Percentiles rank a stretch among this genome's conserved stretches.
Conservation (phyloP, 2,113 vertebrate genomes). For the Cyphomyrus plagiostoma region DNA sequence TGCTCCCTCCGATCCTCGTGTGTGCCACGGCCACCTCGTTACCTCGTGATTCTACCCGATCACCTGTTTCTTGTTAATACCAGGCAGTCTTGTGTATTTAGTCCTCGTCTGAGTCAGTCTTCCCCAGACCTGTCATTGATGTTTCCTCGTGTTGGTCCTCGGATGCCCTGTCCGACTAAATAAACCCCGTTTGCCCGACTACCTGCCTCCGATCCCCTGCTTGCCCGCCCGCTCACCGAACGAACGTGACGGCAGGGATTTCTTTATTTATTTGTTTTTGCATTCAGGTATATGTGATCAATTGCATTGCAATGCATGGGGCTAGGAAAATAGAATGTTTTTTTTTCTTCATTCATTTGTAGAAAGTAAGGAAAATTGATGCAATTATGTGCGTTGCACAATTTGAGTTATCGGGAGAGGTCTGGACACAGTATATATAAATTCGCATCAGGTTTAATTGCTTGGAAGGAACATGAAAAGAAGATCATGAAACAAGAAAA, state of each 20-base stretch:
- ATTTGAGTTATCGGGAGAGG: not conserved
- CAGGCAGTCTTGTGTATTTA: no score
- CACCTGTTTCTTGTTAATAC: no score
- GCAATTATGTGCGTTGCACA: not conserved
- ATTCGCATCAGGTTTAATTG: not conserved
- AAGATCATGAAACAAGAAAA: not conserved
- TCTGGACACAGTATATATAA: not conserved
- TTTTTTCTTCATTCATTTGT: not conserved
- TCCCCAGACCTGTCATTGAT: no score
- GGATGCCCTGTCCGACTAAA: no score
- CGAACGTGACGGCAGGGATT: not conserved
- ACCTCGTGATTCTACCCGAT: no score
- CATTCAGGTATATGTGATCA: not conserved
- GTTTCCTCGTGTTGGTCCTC: no score
- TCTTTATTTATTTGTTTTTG: not conserved
- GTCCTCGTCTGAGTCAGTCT: no score
- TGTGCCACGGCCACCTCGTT: no score
- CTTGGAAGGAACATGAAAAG: not conserved
- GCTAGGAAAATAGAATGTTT: not conserved
- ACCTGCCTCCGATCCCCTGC: no score
- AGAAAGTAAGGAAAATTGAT: not conserved
- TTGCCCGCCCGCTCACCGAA: no score
- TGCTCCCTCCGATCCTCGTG: no score
- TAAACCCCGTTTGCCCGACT: no score
- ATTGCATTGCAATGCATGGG: not conserved